Evolutionary conservation across 2,113 vertebrate species (phyloP).

Genomic region (Euleptes europaea): DNA sequence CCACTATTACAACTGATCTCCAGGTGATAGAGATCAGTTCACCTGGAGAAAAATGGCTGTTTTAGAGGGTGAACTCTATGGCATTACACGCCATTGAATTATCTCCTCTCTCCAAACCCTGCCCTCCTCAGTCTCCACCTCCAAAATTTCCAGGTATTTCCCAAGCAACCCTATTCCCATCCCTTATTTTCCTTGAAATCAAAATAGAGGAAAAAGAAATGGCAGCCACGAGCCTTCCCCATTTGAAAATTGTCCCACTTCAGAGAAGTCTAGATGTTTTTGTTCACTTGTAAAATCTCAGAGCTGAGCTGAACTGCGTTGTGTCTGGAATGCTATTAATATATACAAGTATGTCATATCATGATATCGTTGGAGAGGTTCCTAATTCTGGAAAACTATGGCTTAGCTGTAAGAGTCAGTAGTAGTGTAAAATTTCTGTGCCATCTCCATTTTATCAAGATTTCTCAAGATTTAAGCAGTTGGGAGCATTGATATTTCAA

Average conservation of each 20-base stretch:
- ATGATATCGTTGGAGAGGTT: neutral
- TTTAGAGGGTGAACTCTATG: too few relatives aligned
- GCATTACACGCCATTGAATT: too few relatives aligned
- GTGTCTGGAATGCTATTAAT: neutral
- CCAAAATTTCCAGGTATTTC: too few relatives aligned
- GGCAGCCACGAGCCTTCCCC: neutral
- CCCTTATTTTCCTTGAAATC: too few relatives aligned
- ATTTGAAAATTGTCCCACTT: neutral
- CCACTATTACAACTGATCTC: too few relatives aligned
- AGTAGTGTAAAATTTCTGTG: neutral
- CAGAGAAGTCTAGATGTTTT: neutral
- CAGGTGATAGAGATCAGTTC: too few relatives aligned
- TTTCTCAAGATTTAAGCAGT: slow-evolving; percentile 7
- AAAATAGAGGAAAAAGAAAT: neutral
- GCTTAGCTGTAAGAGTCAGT: neutral
- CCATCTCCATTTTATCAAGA: neutral
- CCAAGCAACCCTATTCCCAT: too few relatives aligned
- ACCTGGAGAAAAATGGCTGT: too few relatives aligned
- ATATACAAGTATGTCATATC: neutral
- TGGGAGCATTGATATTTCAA: neutral
- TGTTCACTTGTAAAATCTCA: neutral
- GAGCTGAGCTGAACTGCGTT: neutral
- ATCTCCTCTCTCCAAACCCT: too few relatives aligned
- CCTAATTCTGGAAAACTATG: neutral
- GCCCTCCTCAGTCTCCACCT: too few relatives aligned